Evolutionary conservation across 2,888 invertebrate species (phyloP).

Genomic region (Lepetodrilus schrolli): DNA sequence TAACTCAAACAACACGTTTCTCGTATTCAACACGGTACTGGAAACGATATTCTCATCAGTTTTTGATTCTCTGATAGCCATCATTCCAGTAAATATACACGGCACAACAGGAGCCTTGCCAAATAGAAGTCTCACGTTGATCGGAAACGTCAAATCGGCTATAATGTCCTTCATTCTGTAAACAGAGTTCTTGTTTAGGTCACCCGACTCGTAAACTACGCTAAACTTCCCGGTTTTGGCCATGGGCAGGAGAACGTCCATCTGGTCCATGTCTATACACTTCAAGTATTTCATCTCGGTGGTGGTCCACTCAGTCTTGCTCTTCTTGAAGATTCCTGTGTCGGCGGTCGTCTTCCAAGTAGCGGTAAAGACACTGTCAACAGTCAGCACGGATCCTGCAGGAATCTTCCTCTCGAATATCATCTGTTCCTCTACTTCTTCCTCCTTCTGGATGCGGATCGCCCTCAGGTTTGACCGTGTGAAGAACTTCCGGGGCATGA

Average conservation of each 20-base stretch:
- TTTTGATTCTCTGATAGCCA: constrained; percentile 47
- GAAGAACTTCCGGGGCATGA: constrained; percentile 63
- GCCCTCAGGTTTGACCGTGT: constrained; percentile 58
- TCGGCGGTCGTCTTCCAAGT: constrained; percentile 63
- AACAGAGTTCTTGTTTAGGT: constrained; percentile 52
- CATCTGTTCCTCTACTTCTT: constrained; percentile 43
- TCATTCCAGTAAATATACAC: constrained; percentile 66
- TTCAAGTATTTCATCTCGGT: constrained; percentile 63
- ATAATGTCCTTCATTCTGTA: constrained; percentile 65
- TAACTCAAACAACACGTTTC: constrained; percentile 66
- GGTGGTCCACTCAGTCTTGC: constrained; percentile 57
- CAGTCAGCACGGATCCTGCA: constrained; percentile 56
- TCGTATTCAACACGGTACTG: constrained; percentile 59
- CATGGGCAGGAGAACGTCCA: constrained; percentile 59
- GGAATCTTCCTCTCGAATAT: constrained; percentile 58
- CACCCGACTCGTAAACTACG: constrained; percentile 59
- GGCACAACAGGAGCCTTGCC: constrained; percentile 67
- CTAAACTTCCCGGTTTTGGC: constrained; percentile 61
- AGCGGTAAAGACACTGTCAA: constrained; percentile 59
- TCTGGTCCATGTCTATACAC: constrained; percentile 54
- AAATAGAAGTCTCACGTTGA: constrained; percentile 64
- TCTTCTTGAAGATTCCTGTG: constrained; percentile 59
- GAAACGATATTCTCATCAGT: constrained; percentile 55
- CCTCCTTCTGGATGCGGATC: constrained; percentile 51
- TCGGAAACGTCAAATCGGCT: constrained; percentile 54